These are phyloP conservation scores for Pantala flavescens DNA, from an alignment of 1,140 invertebrate genomes.

Conservation along the genomic window DNA sequence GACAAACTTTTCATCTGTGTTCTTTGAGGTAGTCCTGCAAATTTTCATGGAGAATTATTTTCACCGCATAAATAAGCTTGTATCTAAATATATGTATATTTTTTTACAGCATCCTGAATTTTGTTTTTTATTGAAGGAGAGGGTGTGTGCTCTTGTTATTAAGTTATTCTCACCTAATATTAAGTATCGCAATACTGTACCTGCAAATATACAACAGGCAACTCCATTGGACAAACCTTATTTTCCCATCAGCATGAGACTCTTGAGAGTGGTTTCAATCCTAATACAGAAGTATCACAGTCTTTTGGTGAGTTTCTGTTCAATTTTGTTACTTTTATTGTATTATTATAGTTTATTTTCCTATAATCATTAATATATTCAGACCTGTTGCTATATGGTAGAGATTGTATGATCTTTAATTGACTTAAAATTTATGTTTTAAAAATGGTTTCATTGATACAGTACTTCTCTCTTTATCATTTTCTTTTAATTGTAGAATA, in stretches of 20 bases:
- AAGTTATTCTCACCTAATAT: constrained; percentile 96
- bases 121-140: constrained; percentile 86
- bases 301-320: constrained; percentile 60
- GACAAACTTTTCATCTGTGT: constrained; percentile 81
- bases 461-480: too few relatives aligned
- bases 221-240: constrained; percentile 79
- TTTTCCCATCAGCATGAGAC: constrained; percentile 92
- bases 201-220: constrained; percentile 42
- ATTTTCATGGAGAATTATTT: constrained; percentile 7
- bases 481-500: too few relatives aligned
- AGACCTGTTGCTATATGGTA: too few relatives aligned
- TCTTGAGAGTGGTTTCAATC: constrained; percentile 84
- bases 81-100: constrained; percentile 22
- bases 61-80: constrained; percentile 12
- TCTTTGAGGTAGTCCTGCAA: constrained; percentile 63
- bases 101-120: constrained; percentile 82
- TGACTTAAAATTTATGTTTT: too few relatives aligned
- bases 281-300: constrained; percentile 90
- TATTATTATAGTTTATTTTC: constrained; percentile 17
- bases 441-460: too few relatives aligned
- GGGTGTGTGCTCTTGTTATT: constrained; percentile 94
- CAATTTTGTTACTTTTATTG: constrained; percentile 17
- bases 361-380: too few relatives aligned
- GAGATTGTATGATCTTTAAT: too few relatives aligned
- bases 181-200: constrained; percentile 62